Conservation (phyloP, 1,140 invertebrate genomes). For the Ips typographus region DNA sequence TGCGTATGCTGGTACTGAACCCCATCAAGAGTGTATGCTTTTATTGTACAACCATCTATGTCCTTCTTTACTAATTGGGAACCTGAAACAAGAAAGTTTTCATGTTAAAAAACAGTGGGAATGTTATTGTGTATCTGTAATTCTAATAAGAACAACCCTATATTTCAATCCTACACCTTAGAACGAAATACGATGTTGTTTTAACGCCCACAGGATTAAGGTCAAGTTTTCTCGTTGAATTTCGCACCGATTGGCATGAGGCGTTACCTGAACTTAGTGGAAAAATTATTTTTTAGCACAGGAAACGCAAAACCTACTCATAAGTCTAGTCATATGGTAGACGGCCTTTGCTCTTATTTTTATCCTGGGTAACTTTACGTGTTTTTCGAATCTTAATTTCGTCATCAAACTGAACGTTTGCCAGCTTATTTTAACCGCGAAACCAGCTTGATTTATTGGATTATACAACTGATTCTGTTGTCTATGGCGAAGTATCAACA, state of each 20-base stretch:
- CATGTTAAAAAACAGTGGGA: background rate
- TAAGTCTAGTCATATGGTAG: slow-evolving; percentile 3
- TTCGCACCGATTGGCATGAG: background rate
- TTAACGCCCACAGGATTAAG: background rate
- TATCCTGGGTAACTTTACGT: background rate
- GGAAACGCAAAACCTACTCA: too few species aligned
- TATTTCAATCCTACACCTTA: background rate
- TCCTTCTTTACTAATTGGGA: slow-evolving; percentile 46
- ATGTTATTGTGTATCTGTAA: background rate
- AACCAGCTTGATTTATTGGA: background rate
- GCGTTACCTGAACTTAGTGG: background rate
- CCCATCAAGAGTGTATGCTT: slow-evolving; percentile 45
- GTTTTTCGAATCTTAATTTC: background rate
- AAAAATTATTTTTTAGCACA: background rate
- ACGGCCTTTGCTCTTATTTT: background rate
- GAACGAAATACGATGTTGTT: background rate
- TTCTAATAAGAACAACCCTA: background rate
- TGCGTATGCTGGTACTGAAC: slow-evolving; percentile 47
- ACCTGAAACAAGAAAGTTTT: slow-evolving; percentile 28
- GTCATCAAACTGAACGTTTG: slow-evolving; percentile 10
- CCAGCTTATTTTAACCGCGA: background rate
- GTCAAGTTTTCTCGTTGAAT: background rate
- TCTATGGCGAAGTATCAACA: slow-evolving; percentile 7
- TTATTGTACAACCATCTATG: slow-evolving; percentile 46
- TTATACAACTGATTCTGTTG: background rate